Percentiles rank a stretch among this genome's conserved stretches.
Evolutionary conservation across 1,140 invertebrate species (phyloP).

Genomic region (Dermatophagoides farinae): DNA sequence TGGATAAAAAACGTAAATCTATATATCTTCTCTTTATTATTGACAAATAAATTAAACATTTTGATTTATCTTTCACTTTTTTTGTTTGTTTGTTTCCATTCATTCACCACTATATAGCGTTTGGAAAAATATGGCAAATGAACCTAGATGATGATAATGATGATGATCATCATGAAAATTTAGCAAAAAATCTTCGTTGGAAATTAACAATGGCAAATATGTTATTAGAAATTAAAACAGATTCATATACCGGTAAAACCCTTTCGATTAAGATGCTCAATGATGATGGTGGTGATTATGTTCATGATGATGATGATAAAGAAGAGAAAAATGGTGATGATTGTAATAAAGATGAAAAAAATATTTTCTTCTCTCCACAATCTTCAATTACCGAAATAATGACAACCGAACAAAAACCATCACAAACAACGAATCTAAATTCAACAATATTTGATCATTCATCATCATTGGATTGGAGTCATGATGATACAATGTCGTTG

Average conservation of each 20-base stretch:
- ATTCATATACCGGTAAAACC: neutral
- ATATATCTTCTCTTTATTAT: neutral
- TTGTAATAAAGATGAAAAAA: neutral
- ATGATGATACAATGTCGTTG: too few relatives aligned
- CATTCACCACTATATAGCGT: neutral
- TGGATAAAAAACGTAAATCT: neutral
- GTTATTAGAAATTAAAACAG: constrained; percentile 3
- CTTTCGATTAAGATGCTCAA: neutral
- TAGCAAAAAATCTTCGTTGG: neutral
- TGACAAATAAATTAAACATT: neutral
- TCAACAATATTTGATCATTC: too few relatives aligned
- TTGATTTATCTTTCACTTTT: neutral
- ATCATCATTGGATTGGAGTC: too few relatives aligned
- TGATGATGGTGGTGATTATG: neutral
- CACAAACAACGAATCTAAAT: too few relatives aligned
- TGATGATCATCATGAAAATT: neutral
- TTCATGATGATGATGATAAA: too few relatives aligned
- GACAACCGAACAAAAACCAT: neutral
- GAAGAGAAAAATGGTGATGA: neutral
- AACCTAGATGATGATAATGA: neutral
- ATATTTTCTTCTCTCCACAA: neutral
- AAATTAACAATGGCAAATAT: neutral
- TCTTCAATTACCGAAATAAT: neutral
- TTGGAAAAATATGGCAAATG: constrained; percentile 1
- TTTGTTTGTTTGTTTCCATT: too few relatives aligned